phyloP scores from a whole-genome alignment of 2,797 vertebrate genomes.

The Thripadectes ignobilis region DNA sequence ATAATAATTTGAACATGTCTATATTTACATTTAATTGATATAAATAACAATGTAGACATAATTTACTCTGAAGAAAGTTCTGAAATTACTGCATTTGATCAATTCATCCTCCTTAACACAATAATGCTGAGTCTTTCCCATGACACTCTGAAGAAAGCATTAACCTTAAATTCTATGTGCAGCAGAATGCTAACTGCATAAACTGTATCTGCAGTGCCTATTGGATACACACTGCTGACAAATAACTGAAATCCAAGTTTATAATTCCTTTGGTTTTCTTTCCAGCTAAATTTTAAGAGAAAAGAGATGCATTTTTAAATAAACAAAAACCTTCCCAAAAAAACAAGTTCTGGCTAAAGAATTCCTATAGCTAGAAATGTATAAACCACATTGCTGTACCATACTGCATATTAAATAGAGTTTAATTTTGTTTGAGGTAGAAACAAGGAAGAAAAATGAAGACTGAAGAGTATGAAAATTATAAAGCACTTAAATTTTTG shows the following conservation, averaged over 20 bases:
- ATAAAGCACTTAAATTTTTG: constrained; percentile 15
- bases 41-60: not conserved
- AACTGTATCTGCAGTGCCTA: not conserved
- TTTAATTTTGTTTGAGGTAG: constrained; percentile 38
- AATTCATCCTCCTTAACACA: not conserved
- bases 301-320: not conserved
- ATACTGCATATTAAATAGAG: constrained; percentile 56
- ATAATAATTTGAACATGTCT: not conserved
- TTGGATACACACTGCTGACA: not conserved
- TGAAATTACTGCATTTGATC: not conserved
- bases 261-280: not conserved
- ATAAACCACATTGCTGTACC: constrained; percentile 55
- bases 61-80: not conserved
- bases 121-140: not conserved
- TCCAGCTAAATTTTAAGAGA: constrained; percentile 2
- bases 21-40: not conserved
- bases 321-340: not conserved
- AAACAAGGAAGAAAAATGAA: constrained; percentile 26
- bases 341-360: not conserved
- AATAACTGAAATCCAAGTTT: not conserved
- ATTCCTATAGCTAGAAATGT: not conserved
- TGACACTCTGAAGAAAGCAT: not conserved
- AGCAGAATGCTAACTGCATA: not conserved
- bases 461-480: constrained; percentile 23
- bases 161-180: not conserved